These are phyloP conservation scores for Aleiodes testaceus DNA, from an alignment of 2,888 invertebrate genomes.

Conservation along the genomic window DNA sequence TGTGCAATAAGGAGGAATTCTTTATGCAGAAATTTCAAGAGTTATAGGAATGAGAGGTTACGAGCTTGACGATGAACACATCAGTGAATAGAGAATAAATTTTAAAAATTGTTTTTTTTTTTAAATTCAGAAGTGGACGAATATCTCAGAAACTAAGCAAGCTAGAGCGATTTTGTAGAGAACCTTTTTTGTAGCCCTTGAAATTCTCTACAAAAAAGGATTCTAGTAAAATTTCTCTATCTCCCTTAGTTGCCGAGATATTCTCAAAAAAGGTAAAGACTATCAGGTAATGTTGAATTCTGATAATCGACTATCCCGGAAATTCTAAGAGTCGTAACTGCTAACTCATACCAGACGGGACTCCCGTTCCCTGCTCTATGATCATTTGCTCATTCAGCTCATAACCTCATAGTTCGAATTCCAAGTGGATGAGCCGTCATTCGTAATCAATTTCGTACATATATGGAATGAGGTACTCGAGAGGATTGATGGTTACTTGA, in stretches of 20 bases:
- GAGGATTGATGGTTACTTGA: constrained; percentile 79
- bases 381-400: constrained; percentile 11
- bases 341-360: too few species aligned
- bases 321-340: too few species aligned
- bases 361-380: too few species aligned
- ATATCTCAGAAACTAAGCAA: background rate
- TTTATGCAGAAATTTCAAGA: constrained; percentile 33
- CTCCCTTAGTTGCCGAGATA: background rate
- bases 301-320: too few species aligned
- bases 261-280: background rate
- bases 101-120: too few species aligned
- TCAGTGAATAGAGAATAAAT: background rate
- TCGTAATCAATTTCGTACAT: constrained; percentile 55
- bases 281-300: too few species aligned
- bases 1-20: constrained; percentile 30
- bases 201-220: constrained; percentile 26
- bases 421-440: constrained; percentile 41
- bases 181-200: constrained; percentile 20
- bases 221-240: background rate
- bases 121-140: too few species aligned
- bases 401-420: constrained; percentile 1
- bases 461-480: constrained; percentile 58
- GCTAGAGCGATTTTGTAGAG: background rate
- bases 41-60: background rate
- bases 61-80: too few species aligned